Evolutionary conservation across 1,140 invertebrate species (phyloP), one percentile per base, ranked within the genome.

Genomic region (Hypsibius dujardini): DNA sequence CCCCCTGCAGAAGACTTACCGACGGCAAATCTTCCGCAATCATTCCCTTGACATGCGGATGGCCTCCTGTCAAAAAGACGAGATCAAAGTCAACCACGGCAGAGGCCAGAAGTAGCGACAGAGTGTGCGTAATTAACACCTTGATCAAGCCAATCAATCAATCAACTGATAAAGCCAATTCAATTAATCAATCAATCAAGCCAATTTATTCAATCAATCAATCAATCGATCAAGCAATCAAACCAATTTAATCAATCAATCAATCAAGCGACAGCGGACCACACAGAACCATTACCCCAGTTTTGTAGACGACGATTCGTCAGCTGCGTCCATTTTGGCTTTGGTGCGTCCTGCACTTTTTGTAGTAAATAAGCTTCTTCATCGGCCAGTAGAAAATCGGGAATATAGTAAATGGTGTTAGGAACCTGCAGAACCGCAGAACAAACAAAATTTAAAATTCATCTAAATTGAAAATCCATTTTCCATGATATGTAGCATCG

Each of bases 271-370:
- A 42, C 77, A 45, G 47, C 73, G 14, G 73, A 73, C 28, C 75
- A 71, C 42, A 75, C 74, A 7, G 77, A 74, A 40, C 74, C 40
- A 46, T 75, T 77, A 76, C 95, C 95, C 87, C 94, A 98, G 79
- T 97, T 95, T 80, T 98, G 92, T 12, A 98, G 81, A 74, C 92
- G 84, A 73, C 95, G 83, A 78, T 95, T 88, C 42, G 86, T 86
- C 46, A 98, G 82, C 77, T 90, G 88, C 1, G 90, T 94, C 95
- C 95, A 98, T 80, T 95, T 95, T 47, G 94, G 92, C 78, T 91
- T 89, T 2, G 95, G 93, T 45, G 85, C 85, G 69, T 80, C 80
- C 77, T 92, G 87, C 14, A 97, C 85, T 71, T 80, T 75, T 46
- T 79, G 74, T 40, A 84, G 70, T 72, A 97, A 84, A 46, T 82